Base-by-base conservation (phyloP, 2,888 invertebrate genomes). In the Criorhina ranunculi region DNA sequence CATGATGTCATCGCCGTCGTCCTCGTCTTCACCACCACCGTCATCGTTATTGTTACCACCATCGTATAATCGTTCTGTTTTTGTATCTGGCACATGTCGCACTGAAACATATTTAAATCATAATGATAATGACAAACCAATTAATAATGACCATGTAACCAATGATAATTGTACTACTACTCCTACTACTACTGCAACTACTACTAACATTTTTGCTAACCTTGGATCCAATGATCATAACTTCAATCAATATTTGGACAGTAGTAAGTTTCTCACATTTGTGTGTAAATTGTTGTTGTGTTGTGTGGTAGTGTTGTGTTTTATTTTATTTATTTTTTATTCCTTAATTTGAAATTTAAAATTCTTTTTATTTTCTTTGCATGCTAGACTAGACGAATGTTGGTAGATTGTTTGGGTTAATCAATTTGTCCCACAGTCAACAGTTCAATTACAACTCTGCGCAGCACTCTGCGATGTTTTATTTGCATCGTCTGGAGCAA, bases 221-320 rank as follows among this genome's bases (percentile, higher is more conserved):
- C 80, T 87, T 79, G 88, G 87, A 85, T 83, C 82, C 70, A 87
- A 87, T 87, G 82, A 86, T 87, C 86, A 87, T 78, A 82, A 88
- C 86, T 88, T 88, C 88, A 87, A 88, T 87, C 87, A 88, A 87
- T 90, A 89, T 89, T 89, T 90, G 91, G 91, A 91, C 87, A 89
- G 90, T 91, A 91, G 91, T 91, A 91, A 91, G 91, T 91, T 75
- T 77, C 76, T 79, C 80, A 67, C 76, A 57, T 55, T 53, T 64
- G 69, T 80, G 49, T 83, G 55, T 70, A 73, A 57, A 62, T 69
- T 53, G 55, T 69, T 66, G 66, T 80, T 79, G 55, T 72, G 55
- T 72, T 66, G 73, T 73, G 60, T 81, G 64, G 53, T 80, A 70
- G 81, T 82, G 15, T 57, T 53, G 24, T 69, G 1, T 33, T 70